Base-by-base conservation (phyloP, 2,113 vertebrate genomes). In the Scalopus aquaticus region DNA sequence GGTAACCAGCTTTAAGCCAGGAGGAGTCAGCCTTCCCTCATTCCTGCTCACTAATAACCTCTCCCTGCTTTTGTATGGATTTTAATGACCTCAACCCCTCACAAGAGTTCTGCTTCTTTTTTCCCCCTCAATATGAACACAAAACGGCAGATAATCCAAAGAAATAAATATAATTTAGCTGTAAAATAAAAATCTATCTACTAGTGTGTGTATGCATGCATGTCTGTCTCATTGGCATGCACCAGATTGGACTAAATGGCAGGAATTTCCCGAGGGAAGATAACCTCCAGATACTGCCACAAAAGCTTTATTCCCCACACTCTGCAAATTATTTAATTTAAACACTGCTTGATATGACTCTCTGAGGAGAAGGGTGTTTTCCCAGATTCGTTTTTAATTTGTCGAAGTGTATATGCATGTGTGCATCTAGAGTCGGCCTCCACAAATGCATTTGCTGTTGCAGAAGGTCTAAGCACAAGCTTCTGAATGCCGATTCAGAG, bases 271-370 rank as follows among this genome's bases (percentile, higher is more conserved):
- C 95, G 39, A 91, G 92, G 93, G 95, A 95, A 90, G 44, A 96
- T 94, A 95, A 95, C 90, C 93, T 93, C 92, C 82, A 95, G 95
- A 96, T 70, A 97, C 64, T 58, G 81, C 84, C 82, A 88, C 90
- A 76, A 94, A 96, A 92, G 91, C 96, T 79, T 93, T 95, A 93
- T 94, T 96, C 90, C 95, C 95, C 74, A 96, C 77, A 84, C 78
- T 96, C 92, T 32, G 78, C 95, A 96, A 96, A 97, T 96, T 96
- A 97, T 97, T 97, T 96, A 88, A 96, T 95, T 95, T 97, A 95
- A 97, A 97, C 88, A 92, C 95, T 90, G 92, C 85, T 97, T 94
- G 92, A 88, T 95, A 95, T 72, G 92, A 86, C 62, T 96, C 97
- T 97, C 93, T 16, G 81, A 97, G 96, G 96, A 96, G 82, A 96